Base-by-base conservation (phyloP, 30 jellyfish, hydroid and myxozoan species). In the Turritopsis dohrnii region DNA sequence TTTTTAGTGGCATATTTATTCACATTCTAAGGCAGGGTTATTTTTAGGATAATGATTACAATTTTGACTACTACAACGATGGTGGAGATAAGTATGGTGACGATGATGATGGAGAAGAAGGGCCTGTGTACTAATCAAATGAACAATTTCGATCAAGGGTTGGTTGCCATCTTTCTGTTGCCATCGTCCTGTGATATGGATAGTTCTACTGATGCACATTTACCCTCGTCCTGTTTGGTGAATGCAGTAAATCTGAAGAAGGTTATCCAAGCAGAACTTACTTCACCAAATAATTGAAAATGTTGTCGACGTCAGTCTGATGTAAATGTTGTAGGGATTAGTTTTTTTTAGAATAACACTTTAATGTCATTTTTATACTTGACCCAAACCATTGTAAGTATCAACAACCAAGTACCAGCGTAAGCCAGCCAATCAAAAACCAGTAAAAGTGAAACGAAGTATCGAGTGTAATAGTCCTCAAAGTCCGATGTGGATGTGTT, bases 21-120 rank as follows among this genome's bases (percentile, higher is more conserved):
- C 30, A 69, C 19, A 7, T 19, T 69, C 0, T 19, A 69, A 7
- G 16, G 77, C 77, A n/a, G 16, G 0, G 28, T 69, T 69, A 7
- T 74, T 24, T 28, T 1, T 83, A 90, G 95, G 97, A 90, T 25
- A 87, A 90, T 52, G 97, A 90, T 65, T 86, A 90, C 82, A 89
- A 85, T 54, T 89, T 86, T 21, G 91, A 90, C 72, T 87, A 90
- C 66, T 83, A 90, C 53, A 90, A 90, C 71, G 97, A 90, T 81
- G 97, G 96, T 5, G 97, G 90, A 25, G 97, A 87, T 79, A 92
- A 90, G 19, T 72, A 83, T 76, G 97, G 94, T 16, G 97, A 90
- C 76, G 96, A 90, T 81, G 90, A 90, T 76, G 97, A 90, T 90
- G 97, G 88, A 66, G 97, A 90, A 66, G 97, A 90, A 52, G 97